Conservation (phyloP, 1,140 invertebrate species). For the Calliphora vicina region DNA sequence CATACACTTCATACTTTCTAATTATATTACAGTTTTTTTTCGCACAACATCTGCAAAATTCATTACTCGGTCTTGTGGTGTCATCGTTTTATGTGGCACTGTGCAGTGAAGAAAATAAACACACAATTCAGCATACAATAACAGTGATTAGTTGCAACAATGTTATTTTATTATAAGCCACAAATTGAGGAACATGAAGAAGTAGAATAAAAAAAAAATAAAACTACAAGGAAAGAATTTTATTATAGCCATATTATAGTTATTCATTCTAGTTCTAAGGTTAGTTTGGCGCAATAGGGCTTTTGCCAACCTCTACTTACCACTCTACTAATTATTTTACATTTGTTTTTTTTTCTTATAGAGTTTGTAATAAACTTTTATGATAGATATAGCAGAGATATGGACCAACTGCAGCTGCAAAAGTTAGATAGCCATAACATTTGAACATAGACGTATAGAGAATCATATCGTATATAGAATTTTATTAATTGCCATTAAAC, state of each 20-base stretch:
- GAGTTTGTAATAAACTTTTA: not conserved
- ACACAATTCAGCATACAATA: not conserved
- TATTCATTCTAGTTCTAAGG: not conserved
- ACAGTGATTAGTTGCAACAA: conserved; percentile 12
- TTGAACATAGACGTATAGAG: not conserved
- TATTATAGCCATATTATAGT: not conserved
- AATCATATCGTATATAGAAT: not conserved
- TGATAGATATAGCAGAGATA: not conserved
- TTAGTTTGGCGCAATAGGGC: no score
- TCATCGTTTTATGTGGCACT: not conserved
- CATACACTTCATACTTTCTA: no score
- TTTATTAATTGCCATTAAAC: not conserved
- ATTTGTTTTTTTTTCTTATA: no score
- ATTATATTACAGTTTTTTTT: no score
- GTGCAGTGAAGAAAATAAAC: not conserved
- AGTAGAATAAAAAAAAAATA: no score
- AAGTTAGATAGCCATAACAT: not conserved
- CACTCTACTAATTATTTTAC: not conserved
- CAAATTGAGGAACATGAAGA: not conserved
- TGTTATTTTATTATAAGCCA: conserved; percentile 17
- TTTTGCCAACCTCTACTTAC: not conserved
- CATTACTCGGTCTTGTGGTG: not conserved
- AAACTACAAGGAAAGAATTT: not conserved
- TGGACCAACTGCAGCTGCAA: not conserved
- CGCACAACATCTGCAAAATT: no score